Evolutionary conservation across 2,113 vertebrate species (phyloP).

Genomic region (Cheilinus undulatus): DNA sequence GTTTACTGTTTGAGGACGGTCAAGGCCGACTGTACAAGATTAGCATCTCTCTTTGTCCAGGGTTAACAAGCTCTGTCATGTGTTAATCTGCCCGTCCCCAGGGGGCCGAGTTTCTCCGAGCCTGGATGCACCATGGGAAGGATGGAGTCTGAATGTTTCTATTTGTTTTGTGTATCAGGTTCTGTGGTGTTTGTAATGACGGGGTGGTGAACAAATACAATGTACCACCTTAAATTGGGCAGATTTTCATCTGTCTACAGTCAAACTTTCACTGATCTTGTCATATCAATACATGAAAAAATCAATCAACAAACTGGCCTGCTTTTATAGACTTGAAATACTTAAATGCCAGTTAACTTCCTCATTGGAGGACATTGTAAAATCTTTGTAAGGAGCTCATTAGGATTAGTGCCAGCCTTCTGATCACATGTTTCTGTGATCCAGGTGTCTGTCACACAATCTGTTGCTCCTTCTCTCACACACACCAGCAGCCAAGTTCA

Average conservation of each 20-base stretch:
- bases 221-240: neutral
- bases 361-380: slow-evolving; percentile 18
- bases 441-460: slow-evolving; percentile 76
- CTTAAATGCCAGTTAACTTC: neutral
- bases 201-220: neutral
- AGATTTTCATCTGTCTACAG: neutral
- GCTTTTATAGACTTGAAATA: neutral
- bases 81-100: slow-evolving; percentile 78
- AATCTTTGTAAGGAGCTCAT: slow-evolving; percentile 27
- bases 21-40: slow-evolving; percentile 73
- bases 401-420: slow-evolving; percentile 64
- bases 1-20: slow-evolving; percentile 49
- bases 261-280: neutral
- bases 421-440: slow-evolving; percentile 70
- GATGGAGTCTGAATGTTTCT: slow-evolving; percentile 26
- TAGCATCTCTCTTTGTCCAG: slow-evolving; percentile 83
- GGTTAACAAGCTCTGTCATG: slow-evolving; percentile 83
- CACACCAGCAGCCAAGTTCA: slow-evolving; percentile 42
- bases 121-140: slow-evolving; percentile 36
- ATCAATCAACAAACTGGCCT: neutral
- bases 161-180: slow-evolving; percentile 30
- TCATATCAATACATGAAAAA: neutral
- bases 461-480: slow-evolving; percentile 42
- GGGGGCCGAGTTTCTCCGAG: slow-evolving; percentile 54
- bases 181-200: slow-evolving; percentile 8